Base-by-base conservation (phyloP, 2,113 vertebrate genomes). In the Lynx canadensis region DNA sequence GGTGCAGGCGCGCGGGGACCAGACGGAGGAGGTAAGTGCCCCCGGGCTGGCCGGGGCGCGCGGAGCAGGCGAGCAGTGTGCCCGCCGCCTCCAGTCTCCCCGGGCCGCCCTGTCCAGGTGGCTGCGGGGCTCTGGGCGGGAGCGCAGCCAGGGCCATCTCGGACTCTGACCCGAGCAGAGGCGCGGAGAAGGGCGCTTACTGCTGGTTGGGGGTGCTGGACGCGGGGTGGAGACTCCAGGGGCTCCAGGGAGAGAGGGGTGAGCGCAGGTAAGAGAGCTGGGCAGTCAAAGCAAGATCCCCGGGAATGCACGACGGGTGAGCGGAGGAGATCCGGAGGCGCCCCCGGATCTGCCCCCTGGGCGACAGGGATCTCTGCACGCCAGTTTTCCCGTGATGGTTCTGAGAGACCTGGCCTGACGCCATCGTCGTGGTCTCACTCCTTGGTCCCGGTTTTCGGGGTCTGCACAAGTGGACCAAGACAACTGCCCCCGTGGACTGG, bases 231-330 rank as follows among this genome's bases (percentile, higher is more conserved):
- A 50, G 33, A 12, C 14, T 18, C 36, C 50, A 11, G 63, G 50
- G 63, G 9, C 4, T 8, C 57, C 31, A 15, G 45, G 45, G 36
- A 38, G n/a, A 74, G 81, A 4, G 1, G 81, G 33, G 12, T 16
- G 91, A 45, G 33, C 45, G 36, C n/a, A 2, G 52, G 25, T 5
- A 27, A 63, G 31, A 27, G 36, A 36, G 38, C 41, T 5, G 41
- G 0, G 29, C 13, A 14, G 18, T 33, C 7, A 3, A 11, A 27
- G 79, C 63, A 1, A 23, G 8, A 27, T 16, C 5, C 25, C 63
- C 0, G 6, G 27, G 15, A 3, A 18, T n/a, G 69, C 21, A 25
- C 3, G 14, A 45, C 5, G 23, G 38, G 68, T 2, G 84, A 16
- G 50, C 55, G 1, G 41, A 5, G 33, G 74, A 15, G 45, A 29